These are phyloP conservation scores for Selenia dentaria DNA, from an alignment of 2,888 invertebrate species.

Conservation along the genomic window DNA sequence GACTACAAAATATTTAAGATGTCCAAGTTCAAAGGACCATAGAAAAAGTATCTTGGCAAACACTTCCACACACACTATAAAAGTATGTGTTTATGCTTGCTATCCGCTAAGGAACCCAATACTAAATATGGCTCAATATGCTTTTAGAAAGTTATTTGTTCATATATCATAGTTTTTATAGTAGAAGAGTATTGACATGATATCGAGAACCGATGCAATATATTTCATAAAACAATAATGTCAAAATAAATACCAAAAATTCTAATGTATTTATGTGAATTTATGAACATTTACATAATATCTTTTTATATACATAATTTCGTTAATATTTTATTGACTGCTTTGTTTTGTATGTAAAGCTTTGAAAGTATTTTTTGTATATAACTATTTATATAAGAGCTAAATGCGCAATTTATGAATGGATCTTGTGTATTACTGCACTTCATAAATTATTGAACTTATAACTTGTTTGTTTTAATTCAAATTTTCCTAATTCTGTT, in stretches of 20 bases:
- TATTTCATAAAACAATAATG: no score
- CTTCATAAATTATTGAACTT: constrained; percentile 81
- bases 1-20: no score
- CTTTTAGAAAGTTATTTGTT: no score
- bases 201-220: no score
- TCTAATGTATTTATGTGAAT: constrained; percentile 25
- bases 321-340: constrained; percentile 63
- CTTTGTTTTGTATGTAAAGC: constrained; percentile 76
- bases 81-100: no score
- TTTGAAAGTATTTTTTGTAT: constrained; percentile 74
- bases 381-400: constrained; percentile 72
- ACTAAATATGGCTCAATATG: no score
- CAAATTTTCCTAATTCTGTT: constrained; percentile 1
- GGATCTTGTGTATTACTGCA: constrained; percentile 76
- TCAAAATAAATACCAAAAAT: neutral
- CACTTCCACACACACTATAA: no score
- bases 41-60: no score
- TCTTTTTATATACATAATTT: constrained; percentile 50
- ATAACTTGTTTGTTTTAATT: constrained; percentile 41
- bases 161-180: no score
- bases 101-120: no score
- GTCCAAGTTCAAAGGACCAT: no score
- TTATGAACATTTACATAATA: constrained; percentile 39
- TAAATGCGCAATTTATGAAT: constrained; percentile 72
- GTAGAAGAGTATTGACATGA: no score